Evolutionary conservation across 2,113 vertebrate genomes (phyloP).

Genomic region (Bombycilla garrulus): DNA sequence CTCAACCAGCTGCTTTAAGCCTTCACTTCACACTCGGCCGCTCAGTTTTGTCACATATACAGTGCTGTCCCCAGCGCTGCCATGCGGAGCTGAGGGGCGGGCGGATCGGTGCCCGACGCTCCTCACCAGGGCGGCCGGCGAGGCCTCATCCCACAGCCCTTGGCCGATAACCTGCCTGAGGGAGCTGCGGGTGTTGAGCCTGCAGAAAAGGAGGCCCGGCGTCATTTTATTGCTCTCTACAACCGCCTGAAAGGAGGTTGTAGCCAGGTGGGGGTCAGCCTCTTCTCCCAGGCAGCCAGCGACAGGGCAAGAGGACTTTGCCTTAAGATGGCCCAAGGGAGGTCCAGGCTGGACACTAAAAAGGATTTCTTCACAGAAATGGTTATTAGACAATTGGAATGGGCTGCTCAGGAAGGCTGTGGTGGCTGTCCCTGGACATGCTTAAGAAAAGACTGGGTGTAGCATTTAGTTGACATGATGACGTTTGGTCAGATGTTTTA

Average conservation of each 20-base stretch:
- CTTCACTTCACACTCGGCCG: background rate
- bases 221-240: fast-evolving
- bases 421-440: no score
- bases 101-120: fast-evolving
- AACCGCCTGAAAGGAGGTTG: background rate
- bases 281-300: background rate
- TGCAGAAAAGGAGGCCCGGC: background rate
- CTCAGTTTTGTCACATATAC: fast-evolving
- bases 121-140: fast-evolving
- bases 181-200: background rate
- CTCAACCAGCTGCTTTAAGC: background rate
- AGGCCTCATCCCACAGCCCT: background rate
- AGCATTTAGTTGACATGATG: background rate
- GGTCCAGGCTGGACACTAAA: background rate
- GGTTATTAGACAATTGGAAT: background rate
- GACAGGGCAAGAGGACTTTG: fast-evolving
- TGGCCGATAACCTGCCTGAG: fast-evolving
- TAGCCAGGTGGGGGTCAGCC: fast-evolving
- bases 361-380: background rate
- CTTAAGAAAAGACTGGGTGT: background rate
- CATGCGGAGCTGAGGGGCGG: background rate
- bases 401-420: background rate
- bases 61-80: background rate
- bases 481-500: background rate
- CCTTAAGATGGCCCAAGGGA: no score